phyloP scores from a whole-genome alignment of 2,888 invertebrate genomes.

The Orchestes rusci region DNA sequence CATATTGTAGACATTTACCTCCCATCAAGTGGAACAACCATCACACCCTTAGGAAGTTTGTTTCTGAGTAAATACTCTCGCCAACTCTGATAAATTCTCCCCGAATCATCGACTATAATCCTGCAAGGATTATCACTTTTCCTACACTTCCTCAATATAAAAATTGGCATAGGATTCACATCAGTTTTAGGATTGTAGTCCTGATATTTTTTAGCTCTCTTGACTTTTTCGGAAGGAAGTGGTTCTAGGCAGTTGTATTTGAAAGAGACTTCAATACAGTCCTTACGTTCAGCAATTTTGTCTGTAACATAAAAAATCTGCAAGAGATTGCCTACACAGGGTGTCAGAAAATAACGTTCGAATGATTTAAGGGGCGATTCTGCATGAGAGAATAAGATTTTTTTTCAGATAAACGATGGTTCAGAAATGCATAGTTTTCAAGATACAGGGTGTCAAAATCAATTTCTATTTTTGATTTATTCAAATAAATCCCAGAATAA shows the following conservation, averaged over 20 bases:
- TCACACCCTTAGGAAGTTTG: conserved; percentile 49
- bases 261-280: conserved; percentile 31
- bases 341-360: no score
- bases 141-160: conserved; percentile 38
- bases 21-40: conserved; percentile 51
- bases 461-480: no score
- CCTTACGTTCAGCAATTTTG: conserved; percentile 30
- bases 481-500: no score
- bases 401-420: no score
- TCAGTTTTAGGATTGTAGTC: conserved; percentile 37
- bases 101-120: conserved; percentile 36
- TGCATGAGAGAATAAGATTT: no score
- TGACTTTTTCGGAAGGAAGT: conserved; percentile 32
- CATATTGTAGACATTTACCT: no score
- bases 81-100: conserved; percentile 51
- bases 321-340: no score
- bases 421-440: no score
- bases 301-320: conserved; percentile 30
- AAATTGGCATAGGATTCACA: conserved; percentile 36
- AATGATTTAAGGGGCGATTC: no score
- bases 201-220: conserved; percentile 30
- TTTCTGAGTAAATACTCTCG: conserved; percentile 48
- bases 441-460: no score
- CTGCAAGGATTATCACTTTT: conserved; percentile 34
- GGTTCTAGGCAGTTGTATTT: conserved; percentile 36